Conservation (phyloP, 2,113 vertebrate genomes). For the Lethenteron reissneri region DNA sequence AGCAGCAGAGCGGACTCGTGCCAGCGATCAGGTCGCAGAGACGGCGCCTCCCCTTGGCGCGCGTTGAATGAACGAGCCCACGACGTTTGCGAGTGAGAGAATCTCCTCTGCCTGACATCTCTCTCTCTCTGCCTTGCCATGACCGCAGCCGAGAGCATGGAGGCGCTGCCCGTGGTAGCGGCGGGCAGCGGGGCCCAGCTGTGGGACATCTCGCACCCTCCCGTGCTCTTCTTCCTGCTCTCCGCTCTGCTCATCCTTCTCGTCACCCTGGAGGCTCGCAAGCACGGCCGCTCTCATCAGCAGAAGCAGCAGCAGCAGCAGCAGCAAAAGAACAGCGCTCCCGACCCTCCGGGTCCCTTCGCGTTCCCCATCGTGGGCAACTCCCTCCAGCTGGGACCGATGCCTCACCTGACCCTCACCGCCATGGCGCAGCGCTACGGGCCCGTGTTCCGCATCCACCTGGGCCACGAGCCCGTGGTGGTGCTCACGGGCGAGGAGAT, state of each 20-base stretch:
- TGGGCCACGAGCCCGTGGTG: slow-evolving; percentile 52
- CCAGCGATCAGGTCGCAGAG: no score
- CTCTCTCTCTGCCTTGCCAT: not conserved
- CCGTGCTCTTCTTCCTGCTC: not conserved
- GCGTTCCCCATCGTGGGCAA: slow-evolving; percentile 79
- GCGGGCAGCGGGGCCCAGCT: not conserved
- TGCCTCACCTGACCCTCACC: slow-evolving; percentile 44
- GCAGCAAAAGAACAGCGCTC: no score
- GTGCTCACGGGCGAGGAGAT: slow-evolving; percentile 62
- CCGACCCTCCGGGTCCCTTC: slow-evolving; percentile 42
- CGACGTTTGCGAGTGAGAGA: no score
- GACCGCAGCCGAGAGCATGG: not conserved
- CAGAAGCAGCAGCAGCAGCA: slow-evolving; percentile 13
- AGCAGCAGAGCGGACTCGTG: no score
- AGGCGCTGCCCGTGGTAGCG: no score
- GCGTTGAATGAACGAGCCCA: no score
- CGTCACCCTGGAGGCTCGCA: not conserved
- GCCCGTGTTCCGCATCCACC: slow-evolving; percentile 54
- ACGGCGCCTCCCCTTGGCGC: no score
- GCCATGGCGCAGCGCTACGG: slow-evolving; percentile 52
- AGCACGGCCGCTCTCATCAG: not conserved
- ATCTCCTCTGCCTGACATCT: not conserved
- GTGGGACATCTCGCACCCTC: not conserved
- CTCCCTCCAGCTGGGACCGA: slow-evolving; percentile 40
- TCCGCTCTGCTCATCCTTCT: not conserved